phyloP scores from a whole-genome alignment of 2,797 vertebrate genomes.

The Otus scops region DNA sequence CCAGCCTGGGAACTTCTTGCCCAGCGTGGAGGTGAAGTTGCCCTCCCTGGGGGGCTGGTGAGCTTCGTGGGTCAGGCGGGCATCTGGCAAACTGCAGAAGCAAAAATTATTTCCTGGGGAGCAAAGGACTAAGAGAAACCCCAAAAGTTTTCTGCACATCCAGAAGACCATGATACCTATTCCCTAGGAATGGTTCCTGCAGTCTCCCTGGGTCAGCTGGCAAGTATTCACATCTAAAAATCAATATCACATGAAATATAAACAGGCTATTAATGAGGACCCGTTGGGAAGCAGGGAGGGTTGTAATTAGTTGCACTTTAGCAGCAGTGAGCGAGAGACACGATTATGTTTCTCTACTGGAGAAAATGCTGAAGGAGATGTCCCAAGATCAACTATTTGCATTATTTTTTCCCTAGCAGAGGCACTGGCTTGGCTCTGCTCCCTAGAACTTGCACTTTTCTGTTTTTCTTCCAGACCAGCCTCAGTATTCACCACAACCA shows the following conservation, averaged over 20 bases:
- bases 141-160: background rate
- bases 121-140: background rate
- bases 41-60: background rate
- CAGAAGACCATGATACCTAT: background rate
- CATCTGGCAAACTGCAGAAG: background rate
- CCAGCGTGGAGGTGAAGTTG: background rate
- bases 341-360: background rate
- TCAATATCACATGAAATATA: constrained; percentile 26
- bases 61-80: background rate
- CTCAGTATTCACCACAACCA: background rate
- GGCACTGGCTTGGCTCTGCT: background rate
- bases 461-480: background rate
- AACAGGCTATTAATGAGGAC: constrained; percentile 27
- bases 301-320: constrained; percentile 29
- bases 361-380: background rate
- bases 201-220: background rate
- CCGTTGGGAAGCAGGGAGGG: constrained; percentile 19
- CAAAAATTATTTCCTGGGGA: background rate
- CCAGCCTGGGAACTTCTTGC: background rate
- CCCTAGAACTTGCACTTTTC: background rate
- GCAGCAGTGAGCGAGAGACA: background rate
- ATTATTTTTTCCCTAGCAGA: background rate
- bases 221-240: constrained; percentile 7
- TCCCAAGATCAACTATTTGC: background rate
- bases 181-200: background rate